These are phyloP conservation scores for Ranitomeya imitator DNA, from an alignment of 2,113 vertebrate species.

Conservation along the genomic window DNA sequence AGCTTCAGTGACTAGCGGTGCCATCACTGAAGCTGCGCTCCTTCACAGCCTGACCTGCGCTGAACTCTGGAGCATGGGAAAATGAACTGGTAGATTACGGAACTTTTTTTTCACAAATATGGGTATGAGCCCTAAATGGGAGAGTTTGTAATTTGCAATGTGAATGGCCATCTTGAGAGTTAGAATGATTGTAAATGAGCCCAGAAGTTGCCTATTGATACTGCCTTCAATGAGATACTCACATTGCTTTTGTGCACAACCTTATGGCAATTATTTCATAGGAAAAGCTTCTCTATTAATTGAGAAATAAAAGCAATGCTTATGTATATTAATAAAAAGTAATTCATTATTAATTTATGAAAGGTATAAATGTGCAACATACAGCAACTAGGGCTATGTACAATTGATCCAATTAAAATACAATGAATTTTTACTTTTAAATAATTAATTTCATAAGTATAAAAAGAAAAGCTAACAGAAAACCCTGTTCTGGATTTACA, in stretches of 20 bases:
- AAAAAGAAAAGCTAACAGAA: background rate
- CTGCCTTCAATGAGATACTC: background rate
- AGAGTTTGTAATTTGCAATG: too few species aligned
- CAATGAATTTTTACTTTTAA: background rate
- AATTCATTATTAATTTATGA: background rate
- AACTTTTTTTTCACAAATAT: too few species aligned
- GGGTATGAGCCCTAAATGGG: too few species aligned
- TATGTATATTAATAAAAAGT: background rate
- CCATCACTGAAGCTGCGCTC: too few species aligned
- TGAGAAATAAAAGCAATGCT: background rate
- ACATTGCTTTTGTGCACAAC: too few species aligned
- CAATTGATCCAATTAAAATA: constrained; percentile 1
- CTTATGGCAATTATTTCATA: too few species aligned
- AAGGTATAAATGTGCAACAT: background rate
- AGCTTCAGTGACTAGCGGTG: too few species aligned
- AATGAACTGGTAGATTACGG: too few species aligned
- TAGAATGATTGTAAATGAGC: background rate
- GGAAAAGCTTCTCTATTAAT: background rate
- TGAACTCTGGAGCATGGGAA: too few species aligned
- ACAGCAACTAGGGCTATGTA: background rate
- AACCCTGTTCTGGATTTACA: background rate
- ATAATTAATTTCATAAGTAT: background rate
- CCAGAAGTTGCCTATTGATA: background rate
- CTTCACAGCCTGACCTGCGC: too few species aligned
- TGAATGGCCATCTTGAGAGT: background rate